These are phyloP conservation scores for Cerastis rubricosa DNA, from an alignment of 2,888 invertebrate species.

Conservation along the genomic window DNA sequence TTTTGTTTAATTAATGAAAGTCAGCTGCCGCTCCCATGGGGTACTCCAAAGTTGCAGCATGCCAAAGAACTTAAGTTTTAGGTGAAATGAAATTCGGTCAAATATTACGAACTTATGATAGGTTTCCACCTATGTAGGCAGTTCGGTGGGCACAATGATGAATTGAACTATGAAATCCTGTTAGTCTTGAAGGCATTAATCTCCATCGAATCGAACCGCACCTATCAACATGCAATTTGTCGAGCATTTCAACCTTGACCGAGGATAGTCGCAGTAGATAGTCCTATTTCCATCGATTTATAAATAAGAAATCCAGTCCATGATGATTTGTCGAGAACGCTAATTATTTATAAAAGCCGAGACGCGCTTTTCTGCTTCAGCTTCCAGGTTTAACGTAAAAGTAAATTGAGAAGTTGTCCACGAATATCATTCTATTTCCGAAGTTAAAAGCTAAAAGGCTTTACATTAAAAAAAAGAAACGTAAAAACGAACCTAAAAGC, in stretches of 20 bases:
- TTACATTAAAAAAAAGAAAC: no score
- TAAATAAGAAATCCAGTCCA: background rate
- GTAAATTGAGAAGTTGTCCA: background rate
- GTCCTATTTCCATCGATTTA: background rate
- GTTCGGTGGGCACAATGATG: no score
- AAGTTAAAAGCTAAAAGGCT: background rate
- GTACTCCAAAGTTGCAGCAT: no score
- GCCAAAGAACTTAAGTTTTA: no score
- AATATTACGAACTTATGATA: no score
- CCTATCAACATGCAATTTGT: background rate
- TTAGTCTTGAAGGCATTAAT: background rate
- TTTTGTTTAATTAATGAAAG: no score
- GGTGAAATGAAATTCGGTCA: no score
- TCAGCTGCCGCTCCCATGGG: no score
- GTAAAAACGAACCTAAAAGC: background rate
- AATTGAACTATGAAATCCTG: background rate
- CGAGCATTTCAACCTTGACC: background rate
- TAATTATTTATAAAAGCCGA: background rate
- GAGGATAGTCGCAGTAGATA: background rate
- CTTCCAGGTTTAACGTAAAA: slow-evolving; percentile 6
- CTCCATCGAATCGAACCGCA: background rate
- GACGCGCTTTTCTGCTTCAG: background rate
- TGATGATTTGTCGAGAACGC: slow-evolving; percentile 4
- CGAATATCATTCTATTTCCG: background rate
- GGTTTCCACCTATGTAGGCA: no score